Percentiles rank a stretch among this genome's conserved stretches.
Conservation (phyloP, 2,888 invertebrate genomes). For the Microdon myrmicae region DNA sequence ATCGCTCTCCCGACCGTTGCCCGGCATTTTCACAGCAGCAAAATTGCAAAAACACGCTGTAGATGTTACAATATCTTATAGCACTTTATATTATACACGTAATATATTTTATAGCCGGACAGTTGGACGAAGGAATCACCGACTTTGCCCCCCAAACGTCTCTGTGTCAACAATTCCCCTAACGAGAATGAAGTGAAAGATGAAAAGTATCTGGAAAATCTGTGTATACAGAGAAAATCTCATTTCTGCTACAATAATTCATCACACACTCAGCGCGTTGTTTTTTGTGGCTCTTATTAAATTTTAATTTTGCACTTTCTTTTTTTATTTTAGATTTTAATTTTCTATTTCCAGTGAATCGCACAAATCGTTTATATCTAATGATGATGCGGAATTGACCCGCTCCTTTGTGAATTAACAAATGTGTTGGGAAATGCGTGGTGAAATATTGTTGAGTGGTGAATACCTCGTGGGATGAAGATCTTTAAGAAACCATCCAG, state of each 20-base stretch:
- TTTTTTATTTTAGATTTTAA: slow-evolving; percentile 18
- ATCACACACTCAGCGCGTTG: slow-evolving; percentile 4
- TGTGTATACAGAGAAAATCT: slow-evolving; percentile 23
- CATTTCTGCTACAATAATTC: slow-evolving; percentile 23
- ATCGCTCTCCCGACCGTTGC: neutral
- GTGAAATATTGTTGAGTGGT: too few relatives aligned
- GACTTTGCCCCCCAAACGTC: slow-evolving; percentile 6
- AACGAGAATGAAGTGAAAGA: slow-evolving; percentile 25
- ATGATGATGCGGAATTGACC: too few relatives aligned
- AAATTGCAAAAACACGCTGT: slow-evolving; percentile 21
- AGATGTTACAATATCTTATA: slow-evolving; percentile 8
- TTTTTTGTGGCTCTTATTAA: slow-evolving; percentile 2
- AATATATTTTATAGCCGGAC: slow-evolving; percentile 23
- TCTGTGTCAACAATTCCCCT: slow-evolving; percentile 23
- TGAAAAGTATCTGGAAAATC: slow-evolving; percentile 34
- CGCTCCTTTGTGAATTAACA: too few relatives aligned
- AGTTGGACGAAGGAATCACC: slow-evolving; percentile 41
- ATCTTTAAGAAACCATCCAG: too few relatives aligned
- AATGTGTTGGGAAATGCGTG: too few relatives aligned
- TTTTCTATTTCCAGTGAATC: slow-evolving; percentile 27
- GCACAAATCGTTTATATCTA: neutral
- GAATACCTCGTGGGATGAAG: too few relatives aligned
- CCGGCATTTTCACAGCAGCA: slow-evolving; percentile 16
- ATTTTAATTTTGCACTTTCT: slow-evolving; percentile 4
- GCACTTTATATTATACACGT: slow-evolving; percentile 5